These are phyloP conservation scores for Meloidogyne floridensis DNA, from an alignment of 1,140 invertebrate genomes.

Conservation along the genomic window DNA sequence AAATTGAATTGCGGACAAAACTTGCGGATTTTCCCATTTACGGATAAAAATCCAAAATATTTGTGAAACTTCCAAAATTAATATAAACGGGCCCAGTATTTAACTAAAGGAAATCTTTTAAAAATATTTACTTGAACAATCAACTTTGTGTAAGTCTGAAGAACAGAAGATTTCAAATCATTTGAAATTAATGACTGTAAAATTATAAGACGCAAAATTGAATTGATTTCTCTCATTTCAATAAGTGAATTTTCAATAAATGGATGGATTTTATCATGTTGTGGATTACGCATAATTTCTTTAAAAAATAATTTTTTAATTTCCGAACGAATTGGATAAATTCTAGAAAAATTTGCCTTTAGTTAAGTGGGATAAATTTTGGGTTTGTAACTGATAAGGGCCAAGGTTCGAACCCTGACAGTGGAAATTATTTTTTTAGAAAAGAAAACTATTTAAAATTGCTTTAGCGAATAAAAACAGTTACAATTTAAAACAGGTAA, in stretches of 20 bases:
- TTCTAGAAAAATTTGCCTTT: too few relatives aligned
- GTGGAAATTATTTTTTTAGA: too few relatives aligned
- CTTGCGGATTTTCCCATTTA: too few relatives aligned
- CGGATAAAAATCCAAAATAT: too few relatives aligned
- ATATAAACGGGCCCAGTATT: too few relatives aligned
- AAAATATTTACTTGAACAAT: slow-evolving; percentile 40
- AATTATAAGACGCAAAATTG: slow-evolving; percentile 47
- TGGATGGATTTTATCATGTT: slow-evolving; percentile 42
- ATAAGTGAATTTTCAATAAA: slow-evolving; percentile 51
- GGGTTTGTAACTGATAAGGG: too few relatives aligned
- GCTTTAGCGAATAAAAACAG: too few relatives aligned
- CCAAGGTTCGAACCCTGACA: too few relatives aligned
- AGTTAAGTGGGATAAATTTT: too few relatives aligned
- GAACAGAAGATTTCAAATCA: slow-evolving; percentile 44
- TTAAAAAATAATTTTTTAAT: slow-evolving; percentile 23
- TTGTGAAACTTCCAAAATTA: too few relatives aligned
- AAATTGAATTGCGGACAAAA: slow-evolving; percentile 19
- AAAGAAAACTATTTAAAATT: too few relatives aligned
- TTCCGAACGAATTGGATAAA: neutral
- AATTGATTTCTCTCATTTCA: slow-evolving; percentile 28
- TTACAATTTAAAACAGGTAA: neutral
- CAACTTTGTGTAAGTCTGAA: slow-evolving; percentile 43
- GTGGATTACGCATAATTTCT: slow-evolving; percentile 42
- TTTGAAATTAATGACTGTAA: slow-evolving; percentile 43
- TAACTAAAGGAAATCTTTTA: too few relatives aligned